phyloP scores from a whole-genome alignment of 2,888 invertebrate species.

The Pseudolycoriella hygida region DNA sequence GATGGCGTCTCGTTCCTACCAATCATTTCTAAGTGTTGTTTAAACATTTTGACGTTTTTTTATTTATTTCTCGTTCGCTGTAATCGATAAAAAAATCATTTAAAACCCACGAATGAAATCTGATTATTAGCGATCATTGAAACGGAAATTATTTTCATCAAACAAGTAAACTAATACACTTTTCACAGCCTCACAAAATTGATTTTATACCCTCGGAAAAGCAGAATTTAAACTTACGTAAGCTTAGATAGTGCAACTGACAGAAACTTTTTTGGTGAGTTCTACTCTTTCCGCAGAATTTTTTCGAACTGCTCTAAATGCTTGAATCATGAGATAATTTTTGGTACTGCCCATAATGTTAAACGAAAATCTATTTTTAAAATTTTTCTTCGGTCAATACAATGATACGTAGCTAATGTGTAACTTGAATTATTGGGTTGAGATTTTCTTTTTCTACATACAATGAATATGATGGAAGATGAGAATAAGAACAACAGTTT shows the following conservation, averaged over 20 bases:
- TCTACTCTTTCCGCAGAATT: background rate
- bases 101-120: too few relatives aligned
- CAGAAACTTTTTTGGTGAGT: background rate
- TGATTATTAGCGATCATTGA: too few relatives aligned
- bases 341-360: background rate
- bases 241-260: background rate
- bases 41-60: slow-evolving; percentile 64
- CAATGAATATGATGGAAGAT: background rate
- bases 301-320: background rate
- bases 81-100: slow-evolving; percentile 17
- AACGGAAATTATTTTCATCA: too few relatives aligned
- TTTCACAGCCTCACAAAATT: too few relatives aligned
- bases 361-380: background rate
- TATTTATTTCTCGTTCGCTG: slow-evolving; percentile 49
- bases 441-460: background rate
- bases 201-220: too few relatives aligned
- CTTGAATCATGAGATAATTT: background rate
- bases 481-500: too few relatives aligned
- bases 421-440: background rate
- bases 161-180: too few relatives aligned
- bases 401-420: background rate
- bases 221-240: background rate
- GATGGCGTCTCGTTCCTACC: slow-evolving; percentile 81
- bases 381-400: too few relatives aligned
- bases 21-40: slow-evolving; percentile 84